A percentile compares a stretch with the other conserved stretches of the same genome.
These are phyloP conservation scores for Xenopus laevis DNA, from an alignment of 2,113 vertebrate species.

Conservation along the genomic window DNA sequence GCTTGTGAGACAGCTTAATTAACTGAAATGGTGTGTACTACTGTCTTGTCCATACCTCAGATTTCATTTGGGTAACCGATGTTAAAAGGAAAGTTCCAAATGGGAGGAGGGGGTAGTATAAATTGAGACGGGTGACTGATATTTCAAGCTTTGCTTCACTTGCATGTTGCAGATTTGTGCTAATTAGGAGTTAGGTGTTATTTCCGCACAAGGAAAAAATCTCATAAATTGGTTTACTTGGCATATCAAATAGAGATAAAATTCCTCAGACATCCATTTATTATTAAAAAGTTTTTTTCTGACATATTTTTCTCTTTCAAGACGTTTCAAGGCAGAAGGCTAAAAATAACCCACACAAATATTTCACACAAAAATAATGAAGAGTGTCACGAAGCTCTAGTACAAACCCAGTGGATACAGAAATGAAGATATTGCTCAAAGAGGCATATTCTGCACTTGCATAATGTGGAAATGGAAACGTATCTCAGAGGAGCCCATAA, in stretches of 20 bases:
- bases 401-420: slow-evolving; percentile 22
- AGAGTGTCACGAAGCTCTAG: slow-evolving; percentile 32
- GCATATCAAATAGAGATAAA: slow-evolving; percentile 39
- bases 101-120: background rate
- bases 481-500: slow-evolving; percentile 22
- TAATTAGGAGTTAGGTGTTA: slow-evolving; percentile 34
- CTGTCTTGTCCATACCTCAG: slow-evolving; percentile 23
- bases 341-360: slow-evolving; percentile 39
- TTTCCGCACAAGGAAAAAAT: slow-evolving; percentile 7
- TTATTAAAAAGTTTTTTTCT: slow-evolving; percentile 37
- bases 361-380: slow-evolving; percentile 43
- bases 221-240: slow-evolving; percentile 42
- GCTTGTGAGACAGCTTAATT: slow-evolving; percentile 21
- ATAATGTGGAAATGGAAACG: slow-evolving; percentile 34
- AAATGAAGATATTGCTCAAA: slow-evolving; percentile 42
- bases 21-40: slow-evolving; percentile 21
- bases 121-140: slow-evolving; percentile 30
- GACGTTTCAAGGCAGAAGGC: slow-evolving; percentile 35
- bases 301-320: slow-evolving; percentile 30
- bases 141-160: slow-evolving; percentile 9
- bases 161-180: slow-evolving; percentile 7
- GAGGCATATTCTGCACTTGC: slow-evolving; percentile 26
- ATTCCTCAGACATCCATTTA: slow-evolving; percentile 27
- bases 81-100: background rate
- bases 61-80: slow-evolving; percentile 25